Evolutionary conservation across 2,113 vertebrate species (phyloP), one percentile per base, ranked within the genome.

Genomic region (Otis tarda): DNA sequence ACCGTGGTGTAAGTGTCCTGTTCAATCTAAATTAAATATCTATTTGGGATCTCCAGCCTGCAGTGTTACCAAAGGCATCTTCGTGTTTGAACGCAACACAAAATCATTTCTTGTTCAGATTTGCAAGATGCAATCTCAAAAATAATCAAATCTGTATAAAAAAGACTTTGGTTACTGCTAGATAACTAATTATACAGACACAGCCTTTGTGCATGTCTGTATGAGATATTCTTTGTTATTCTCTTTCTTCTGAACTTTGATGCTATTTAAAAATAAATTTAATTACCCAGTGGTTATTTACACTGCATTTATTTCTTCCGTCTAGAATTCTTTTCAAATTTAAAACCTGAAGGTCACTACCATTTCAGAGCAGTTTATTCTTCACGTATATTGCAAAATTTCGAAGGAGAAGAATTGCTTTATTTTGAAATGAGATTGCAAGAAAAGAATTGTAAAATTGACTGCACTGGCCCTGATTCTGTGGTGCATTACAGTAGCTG

Each of bases 1-100:
- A 94, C 97, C 6, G 2, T 90, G 94, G 84, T 92, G 85, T 89
- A 97, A 97, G 96, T 97, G 95, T 97, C 94, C 97, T 93, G 96
- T 96, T 97, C 91, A 95, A 97, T 97, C 96, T 97, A 97, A 98
- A 98, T 98, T 98, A 97, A 98, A 98, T 97, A 97, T 97, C 97
- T 95, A 93, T 97, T 98, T 87, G 50, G 91, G 94, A 67, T 96
- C 84, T 91, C 93, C 90, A 95, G 91, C 94, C 95, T 97, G 97
- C 95, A 96, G 95, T 94, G 93, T 86, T 97, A 97, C 95, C 83
- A 96, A 97, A 97, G 91, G 80, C 96, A 96, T 89, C 93, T 97
- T 95, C 37, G 5, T 90, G 84, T 96, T 95, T 95, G 93, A 96
- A 95, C 4, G 1, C 61, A 45, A 80, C 61, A 87, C 94, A 84